Conservation (phyloP, 2,888 invertebrate genomes). For the Zygothrica quintamaculata region DNA sequence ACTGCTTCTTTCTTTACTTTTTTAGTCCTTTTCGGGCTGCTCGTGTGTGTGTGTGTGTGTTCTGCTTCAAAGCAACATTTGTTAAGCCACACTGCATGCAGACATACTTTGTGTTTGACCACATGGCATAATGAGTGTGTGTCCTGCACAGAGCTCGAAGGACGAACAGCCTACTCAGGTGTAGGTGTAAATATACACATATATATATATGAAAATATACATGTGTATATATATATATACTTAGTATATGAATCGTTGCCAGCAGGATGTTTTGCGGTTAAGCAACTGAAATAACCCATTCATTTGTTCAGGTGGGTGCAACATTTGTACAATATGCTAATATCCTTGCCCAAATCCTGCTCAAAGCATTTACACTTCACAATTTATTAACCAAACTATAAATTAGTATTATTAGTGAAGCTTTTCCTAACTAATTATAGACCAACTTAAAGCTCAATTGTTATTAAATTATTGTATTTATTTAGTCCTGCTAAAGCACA, state of each 20-base stretch:
- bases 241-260: constrained; percentile 6
- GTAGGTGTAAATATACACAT: constrained; percentile 15
- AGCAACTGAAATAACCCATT: constrained; percentile 52
- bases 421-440: too few relatives aligned
- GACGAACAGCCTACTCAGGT: constrained; percentile 29
- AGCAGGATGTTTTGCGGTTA: constrained; percentile 69
- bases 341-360: constrained; percentile 37
- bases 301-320: constrained; percentile 50
- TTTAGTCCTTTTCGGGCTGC: not conserved
- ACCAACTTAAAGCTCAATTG: too few relatives aligned
- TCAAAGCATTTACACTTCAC: constrained; percentile 28
- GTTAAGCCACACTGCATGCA: constrained; percentile 60
- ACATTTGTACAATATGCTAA: constrained; percentile 57
- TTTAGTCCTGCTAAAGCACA: too few relatives aligned
- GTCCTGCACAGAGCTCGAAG: constrained; percentile 40
- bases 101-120: constrained; percentile 74
- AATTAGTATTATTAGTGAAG: constrained; percentile 12
- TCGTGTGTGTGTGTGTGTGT: not conserved
- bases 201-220: constrained; percentile 4
- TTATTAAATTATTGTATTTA: too few relatives aligned
- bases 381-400: constrained; percentile 39
- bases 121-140: constrained; percentile 70
- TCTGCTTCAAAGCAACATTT: constrained; percentile 64
- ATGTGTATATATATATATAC: not conserved
- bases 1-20: not conserved